phyloP scores from a whole-genome alignment of 2,888 invertebrate species.

The Microplitis manilae region DNA sequence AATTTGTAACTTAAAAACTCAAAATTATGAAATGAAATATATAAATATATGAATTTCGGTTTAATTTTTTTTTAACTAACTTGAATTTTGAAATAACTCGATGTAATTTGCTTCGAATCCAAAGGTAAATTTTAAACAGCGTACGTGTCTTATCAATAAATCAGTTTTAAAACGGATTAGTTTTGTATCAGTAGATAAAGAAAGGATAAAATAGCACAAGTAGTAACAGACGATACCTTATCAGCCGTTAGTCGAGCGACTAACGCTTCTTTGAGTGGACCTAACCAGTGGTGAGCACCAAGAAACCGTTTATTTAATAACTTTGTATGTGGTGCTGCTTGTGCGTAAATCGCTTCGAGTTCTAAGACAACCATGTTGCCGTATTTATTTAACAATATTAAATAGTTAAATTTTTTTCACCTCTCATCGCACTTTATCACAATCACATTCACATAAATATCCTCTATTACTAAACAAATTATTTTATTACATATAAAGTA shows the following conservation, averaged over 20 bases:
- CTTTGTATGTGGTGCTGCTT: conserved; percentile 88
- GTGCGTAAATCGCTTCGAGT: conserved; percentile 85
- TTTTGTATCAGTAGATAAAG: not conserved
- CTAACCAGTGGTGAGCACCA: conserved; percentile 92
- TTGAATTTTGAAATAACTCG: too few species aligned
- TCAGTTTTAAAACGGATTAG: not conserved
- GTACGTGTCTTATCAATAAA: not conserved
- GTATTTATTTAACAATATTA: conserved; percentile 14
- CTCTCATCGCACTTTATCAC: not conserved
- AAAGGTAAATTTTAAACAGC: too few species aligned
- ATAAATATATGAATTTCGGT: too few species aligned
- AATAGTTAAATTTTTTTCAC: conserved; percentile 25
- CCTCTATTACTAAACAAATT: not conserved
- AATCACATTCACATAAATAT: conserved; percentile 6
- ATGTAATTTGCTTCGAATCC: too few species aligned
- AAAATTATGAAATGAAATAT: too few species aligned
- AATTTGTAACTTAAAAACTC: too few species aligned
- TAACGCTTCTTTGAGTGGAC: conserved; percentile 78
- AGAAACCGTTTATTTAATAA: conserved; percentile 92
- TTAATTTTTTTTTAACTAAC: too few species aligned
- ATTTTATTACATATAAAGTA: not conserved
- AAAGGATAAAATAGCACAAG: conserved; percentile 25
- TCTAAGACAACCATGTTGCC: conserved; percentile 80
- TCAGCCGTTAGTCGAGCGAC: conserved; percentile 76
- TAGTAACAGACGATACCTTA: conserved; percentile 76